A percentile compares a stretch with the other conserved stretches of the same genome.
Conservation (phyloP, 2,888 invertebrate species). For the Himalopsyche tibetana region DNA sequence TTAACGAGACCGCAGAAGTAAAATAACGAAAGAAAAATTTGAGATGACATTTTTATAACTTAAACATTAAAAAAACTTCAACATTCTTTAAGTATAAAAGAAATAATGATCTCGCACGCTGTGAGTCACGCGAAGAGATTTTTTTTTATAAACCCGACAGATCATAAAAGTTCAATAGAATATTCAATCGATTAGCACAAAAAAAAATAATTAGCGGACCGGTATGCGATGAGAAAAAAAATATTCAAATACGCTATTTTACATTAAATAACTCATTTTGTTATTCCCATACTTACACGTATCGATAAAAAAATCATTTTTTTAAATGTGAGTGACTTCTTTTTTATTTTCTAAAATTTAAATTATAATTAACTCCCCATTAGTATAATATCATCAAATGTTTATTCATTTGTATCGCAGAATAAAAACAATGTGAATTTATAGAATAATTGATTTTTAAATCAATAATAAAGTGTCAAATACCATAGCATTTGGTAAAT, state of each 20-base stretch:
- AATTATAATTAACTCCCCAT: too few species aligned
- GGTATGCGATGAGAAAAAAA: conserved; percentile 15
- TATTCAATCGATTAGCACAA: conserved; percentile 9
- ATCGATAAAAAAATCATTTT: neutral
- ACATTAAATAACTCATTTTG: neutral
- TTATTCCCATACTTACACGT: neutral
- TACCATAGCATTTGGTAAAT: too few species aligned
- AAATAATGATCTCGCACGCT: conserved; percentile 12
- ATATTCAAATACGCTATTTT: neutral
- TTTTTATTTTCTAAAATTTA: too few species aligned
- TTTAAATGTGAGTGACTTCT: too few species aligned
- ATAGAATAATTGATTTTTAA: too few species aligned
- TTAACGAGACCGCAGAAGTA: too few species aligned
- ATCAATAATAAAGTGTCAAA: too few species aligned
- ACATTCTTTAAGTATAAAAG: neutral
- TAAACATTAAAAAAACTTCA: neutral
- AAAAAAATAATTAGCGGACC: conserved; percentile 1
- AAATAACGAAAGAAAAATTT: neutral
- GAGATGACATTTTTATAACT: conserved; percentile 26
- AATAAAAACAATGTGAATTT: too few species aligned
- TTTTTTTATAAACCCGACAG: neutral
- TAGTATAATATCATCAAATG: too few species aligned
- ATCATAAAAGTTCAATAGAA: conserved; percentile 18
- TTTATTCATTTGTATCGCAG: too few species aligned
- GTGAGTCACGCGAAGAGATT: neutral